Evolutionary conservation across 2,797 vertebrate genomes (phyloP).

Genomic region (Antennarius maculatus): DNA sequence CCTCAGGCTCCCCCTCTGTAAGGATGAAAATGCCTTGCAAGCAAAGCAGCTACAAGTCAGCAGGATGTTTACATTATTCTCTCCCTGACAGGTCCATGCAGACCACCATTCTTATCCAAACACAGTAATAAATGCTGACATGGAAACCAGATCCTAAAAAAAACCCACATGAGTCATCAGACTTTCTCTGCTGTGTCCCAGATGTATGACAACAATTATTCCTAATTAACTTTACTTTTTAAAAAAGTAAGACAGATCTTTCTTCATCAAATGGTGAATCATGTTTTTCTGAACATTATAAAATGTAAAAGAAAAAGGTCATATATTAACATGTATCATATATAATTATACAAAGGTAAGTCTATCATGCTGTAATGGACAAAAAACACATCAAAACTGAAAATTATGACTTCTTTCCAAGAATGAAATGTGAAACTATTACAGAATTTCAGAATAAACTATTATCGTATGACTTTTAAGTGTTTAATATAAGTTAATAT

Average conservation of each 20-base stretch:
- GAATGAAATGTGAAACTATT: no score
- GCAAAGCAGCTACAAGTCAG: conserved; percentile 58
- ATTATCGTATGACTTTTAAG: no score
- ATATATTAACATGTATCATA: no score
- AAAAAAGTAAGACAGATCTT: no score
- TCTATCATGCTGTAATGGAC: no score
- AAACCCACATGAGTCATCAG: conserved; percentile 12
- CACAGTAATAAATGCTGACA: conserved; percentile 51
- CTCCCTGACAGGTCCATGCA: conserved; percentile 48
- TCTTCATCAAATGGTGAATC: background rate
- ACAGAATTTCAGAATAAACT: no score
- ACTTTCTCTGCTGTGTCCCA: conserved; percentile 18
- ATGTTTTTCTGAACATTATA: background rate
- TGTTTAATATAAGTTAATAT: no score
- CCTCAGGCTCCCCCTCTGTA: conserved; percentile 23
- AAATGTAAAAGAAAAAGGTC: background rate
- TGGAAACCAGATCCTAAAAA: conserved; percentile 39
- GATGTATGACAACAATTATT: conserved; percentile 2
- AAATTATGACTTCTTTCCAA: no score
- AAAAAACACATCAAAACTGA: no score
- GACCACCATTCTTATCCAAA: conserved; percentile 20
- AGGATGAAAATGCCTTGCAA: conserved; percentile 52
- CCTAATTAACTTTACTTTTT: no score
- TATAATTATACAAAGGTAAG: no score
- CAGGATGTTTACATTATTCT: conserved; percentile 60